phyloP scores from a whole-genome alignment of 2,113 vertebrate species.

The Eulemur macaco region DNA sequence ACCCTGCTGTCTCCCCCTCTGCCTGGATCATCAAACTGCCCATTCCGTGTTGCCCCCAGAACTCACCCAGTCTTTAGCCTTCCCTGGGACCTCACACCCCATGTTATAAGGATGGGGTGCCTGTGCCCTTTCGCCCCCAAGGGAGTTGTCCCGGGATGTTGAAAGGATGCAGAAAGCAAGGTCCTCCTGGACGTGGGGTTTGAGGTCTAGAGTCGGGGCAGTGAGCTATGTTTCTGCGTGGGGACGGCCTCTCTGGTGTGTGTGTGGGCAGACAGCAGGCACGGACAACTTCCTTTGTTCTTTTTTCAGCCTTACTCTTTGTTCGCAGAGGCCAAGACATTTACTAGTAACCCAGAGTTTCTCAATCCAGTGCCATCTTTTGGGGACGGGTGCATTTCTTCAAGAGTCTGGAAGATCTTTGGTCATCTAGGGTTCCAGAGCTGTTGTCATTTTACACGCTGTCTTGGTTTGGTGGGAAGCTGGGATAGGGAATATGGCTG shows the following conservation, averaged over 20 bases:
- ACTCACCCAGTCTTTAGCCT: not conserved
- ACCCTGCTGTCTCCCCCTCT: not conserved
- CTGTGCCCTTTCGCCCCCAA: not conserved
- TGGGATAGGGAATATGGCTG: not conserved
- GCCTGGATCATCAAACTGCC: not conserved
- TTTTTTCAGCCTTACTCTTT: not conserved
- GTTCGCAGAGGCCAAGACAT: not conserved
- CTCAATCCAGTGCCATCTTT: not conserved
- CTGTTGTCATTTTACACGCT: not conserved
- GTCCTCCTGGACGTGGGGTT: not conserved
- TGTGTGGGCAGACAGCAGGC: fast-evolving
- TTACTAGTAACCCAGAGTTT: not conserved
- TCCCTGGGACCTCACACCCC: not conserved
- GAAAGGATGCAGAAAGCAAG: not conserved
- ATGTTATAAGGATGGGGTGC: not conserved
- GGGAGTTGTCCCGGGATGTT: not conserved
- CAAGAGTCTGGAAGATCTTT: not conserved
- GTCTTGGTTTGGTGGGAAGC: not conserved
- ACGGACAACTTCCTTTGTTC: not conserved
- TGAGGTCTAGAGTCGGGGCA: not conserved
- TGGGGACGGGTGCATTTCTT: not conserved
- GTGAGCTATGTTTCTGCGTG: not conserved
- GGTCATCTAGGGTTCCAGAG: not conserved
- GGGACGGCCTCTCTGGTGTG: not conserved
- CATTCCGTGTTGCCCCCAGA: not conserved